Evolutionary conservation across 1,140 invertebrate genomes (phyloP).

Genomic region (Brachionus sp.): DNA sequence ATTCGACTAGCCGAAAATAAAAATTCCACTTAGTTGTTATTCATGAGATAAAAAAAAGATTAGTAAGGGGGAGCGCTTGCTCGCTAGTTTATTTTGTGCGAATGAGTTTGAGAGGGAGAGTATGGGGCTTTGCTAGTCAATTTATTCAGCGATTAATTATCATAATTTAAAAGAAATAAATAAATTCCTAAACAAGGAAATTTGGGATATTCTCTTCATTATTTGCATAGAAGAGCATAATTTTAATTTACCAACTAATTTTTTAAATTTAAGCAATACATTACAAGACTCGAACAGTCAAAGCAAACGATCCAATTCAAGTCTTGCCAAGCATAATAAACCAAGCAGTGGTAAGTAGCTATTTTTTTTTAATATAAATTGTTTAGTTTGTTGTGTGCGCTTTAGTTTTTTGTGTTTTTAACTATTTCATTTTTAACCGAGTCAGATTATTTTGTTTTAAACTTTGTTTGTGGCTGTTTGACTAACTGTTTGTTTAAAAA

Average conservation of each 20-base stretch:
- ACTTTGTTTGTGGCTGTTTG: not conserved
- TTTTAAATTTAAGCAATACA: slow-evolving; percentile 9
- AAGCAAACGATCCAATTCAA: slow-evolving; percentile 21
- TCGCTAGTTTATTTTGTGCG: not conserved
- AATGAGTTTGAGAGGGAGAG: not conserved
- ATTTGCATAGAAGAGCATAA: not conserved
- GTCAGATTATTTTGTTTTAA: not conserved
- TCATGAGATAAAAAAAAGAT: not conserved
- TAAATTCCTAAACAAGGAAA: not conserved
- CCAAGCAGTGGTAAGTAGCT: slow-evolving; percentile 6
- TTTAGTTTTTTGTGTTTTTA: not conserved
- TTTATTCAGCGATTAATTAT: not conserved
- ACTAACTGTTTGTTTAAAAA: not conserved
- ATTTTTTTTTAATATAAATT: not conserved
- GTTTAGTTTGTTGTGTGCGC: not conserved
- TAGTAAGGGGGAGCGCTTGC: not conserved
- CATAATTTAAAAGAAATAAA: not conserved
- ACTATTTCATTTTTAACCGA: not conserved
- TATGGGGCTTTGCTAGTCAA: not conserved
- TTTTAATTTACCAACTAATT: not conserved
- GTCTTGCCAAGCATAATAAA: not conserved
- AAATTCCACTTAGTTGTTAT: not conserved
- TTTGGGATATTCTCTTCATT: not conserved
- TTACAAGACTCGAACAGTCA: slow-evolving; percentile 8
- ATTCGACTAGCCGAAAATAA: not conserved